These are phyloP conservation scores for Siphamia tubifer DNA, from an alignment of 2,113 vertebrate genomes.

Conservation along the genomic window DNA sequence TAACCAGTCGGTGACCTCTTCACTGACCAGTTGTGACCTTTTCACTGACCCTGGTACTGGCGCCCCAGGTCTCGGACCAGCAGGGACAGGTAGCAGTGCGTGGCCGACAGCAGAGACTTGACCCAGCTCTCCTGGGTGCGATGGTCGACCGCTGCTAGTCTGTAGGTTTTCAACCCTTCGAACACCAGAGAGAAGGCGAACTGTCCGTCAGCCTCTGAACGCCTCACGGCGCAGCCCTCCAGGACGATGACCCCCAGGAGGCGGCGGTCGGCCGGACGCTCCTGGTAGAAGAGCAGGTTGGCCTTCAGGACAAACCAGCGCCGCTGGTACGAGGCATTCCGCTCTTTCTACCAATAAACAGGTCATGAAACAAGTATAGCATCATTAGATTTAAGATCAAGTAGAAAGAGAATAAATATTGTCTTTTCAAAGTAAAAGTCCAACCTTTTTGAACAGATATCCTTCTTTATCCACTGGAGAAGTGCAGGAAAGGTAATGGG, in stretches of 20 bases:
- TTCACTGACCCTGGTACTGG: slow-evolving; percentile 69
- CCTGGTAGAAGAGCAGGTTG: slow-evolving; percentile 84
- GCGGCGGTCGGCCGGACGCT: slow-evolving; percentile 71
- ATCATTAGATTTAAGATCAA: background rate
- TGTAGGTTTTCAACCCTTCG: slow-evolving; percentile 71
- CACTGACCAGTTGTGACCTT: background rate
- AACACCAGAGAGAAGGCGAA: slow-evolving; percentile 76
- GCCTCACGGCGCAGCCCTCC: slow-evolving; percentile 80
- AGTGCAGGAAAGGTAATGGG: slow-evolving; percentile 71
- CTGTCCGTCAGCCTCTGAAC: slow-evolving; percentile 55
- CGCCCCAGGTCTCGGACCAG: slow-evolving; percentile 73
- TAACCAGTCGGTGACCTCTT: no score
- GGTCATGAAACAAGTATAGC: background rate
- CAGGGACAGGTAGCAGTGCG: slow-evolving; percentile 72
- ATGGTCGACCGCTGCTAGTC: slow-evolving; percentile 74
- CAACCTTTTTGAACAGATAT: slow-evolving; percentile 83
- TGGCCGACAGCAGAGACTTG: slow-evolving; percentile 72
- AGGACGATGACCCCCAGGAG: slow-evolving; percentile 81
- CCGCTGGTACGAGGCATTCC: slow-evolving; percentile 74
- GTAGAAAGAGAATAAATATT: background rate
- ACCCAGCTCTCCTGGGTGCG: slow-evolving; percentile 77
- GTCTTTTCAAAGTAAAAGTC: background rate
- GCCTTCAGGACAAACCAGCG: slow-evolving; percentile 82
- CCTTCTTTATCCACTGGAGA: slow-evolving; percentile 80
- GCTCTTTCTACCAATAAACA: slow-evolving; percentile 49